These are phyloP conservation scores for Pomacea canaliculata DNA, from an alignment of 2,888 invertebrate genomes.

Conservation along the genomic window DNA sequence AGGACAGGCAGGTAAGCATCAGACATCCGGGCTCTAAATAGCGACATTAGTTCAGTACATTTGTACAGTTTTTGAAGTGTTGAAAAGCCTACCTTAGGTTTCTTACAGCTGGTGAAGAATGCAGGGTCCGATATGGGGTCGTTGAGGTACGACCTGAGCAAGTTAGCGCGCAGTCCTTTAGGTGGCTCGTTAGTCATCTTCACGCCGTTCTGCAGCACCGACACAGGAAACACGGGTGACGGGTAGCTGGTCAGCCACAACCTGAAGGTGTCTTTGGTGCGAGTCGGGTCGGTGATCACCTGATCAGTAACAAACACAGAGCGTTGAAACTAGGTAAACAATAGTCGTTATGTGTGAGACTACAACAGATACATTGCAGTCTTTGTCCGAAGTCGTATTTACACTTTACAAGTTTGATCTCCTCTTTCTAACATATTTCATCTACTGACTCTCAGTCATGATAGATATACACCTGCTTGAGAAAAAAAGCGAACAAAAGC, in stretches of 20 bases:
- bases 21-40: not conserved
- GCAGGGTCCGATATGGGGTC: slow-evolving; percentile 74
- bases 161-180: slow-evolving; percentile 69
- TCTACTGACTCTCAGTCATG: no score
- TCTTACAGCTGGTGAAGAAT: slow-evolving; percentile 79
- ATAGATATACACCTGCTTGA: no score
- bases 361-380: not conserved
- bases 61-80: not conserved
- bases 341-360: not conserved
- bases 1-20: slow-evolving; percentile 18
- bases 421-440: no score
- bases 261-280: slow-evolving; percentile 63
- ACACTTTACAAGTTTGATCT: no score
- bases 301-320: slow-evolving; percentile 31
- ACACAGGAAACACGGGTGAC: slow-evolving; percentile 68
- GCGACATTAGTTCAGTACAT: not conserved
- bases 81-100: slow-evolving; percentile 62
- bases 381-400: no score
- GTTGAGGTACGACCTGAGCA: slow-evolving; percentile 69
- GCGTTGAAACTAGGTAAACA: not conserved
- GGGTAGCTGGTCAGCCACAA: slow-evolving; percentile 70
- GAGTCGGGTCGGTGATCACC: slow-evolving; percentile 63
- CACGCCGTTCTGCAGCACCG: slow-evolving; percentile 69
- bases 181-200: slow-evolving; percentile 71
- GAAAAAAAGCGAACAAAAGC: no score